phyloP scores from a whole-genome alignment of 2,888 invertebrate species.

The Drosophila hamatofila region DNA sequence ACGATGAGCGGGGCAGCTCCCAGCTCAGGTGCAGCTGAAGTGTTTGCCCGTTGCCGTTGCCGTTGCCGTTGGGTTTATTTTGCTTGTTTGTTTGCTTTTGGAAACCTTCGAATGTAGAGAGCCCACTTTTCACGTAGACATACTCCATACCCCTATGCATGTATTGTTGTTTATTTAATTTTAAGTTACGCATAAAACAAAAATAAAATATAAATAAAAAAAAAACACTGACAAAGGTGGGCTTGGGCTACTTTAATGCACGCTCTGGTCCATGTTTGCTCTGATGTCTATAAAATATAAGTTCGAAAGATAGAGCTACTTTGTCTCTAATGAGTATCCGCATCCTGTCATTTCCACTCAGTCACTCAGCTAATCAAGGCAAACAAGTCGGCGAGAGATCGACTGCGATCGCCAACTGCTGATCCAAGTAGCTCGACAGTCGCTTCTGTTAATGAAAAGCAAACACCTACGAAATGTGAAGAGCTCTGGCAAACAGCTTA shows the following conservation, averaged over 20 bases:
- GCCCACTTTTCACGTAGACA: slow-evolving; percentile 46
- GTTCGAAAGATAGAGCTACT: slow-evolving; percentile 46
- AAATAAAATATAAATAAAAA: slow-evolving; percentile 6
- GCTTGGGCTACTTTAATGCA: slow-evolving; percentile 47
- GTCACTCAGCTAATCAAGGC: slow-evolving; percentile 69
- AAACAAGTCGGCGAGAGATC: slow-evolving; percentile 45
- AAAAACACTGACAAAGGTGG: slow-evolving; percentile 35
- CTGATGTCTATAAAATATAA: slow-evolving; percentile 40
- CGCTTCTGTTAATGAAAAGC: slow-evolving; percentile 77
- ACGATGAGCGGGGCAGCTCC: slow-evolving; percentile 8
- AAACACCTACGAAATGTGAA: slow-evolving; percentile 70
- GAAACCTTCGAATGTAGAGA: slow-evolving; percentile 62
- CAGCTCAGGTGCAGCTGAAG: slow-evolving; percentile 57
- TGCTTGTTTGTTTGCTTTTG: slow-evolving; percentile 66
- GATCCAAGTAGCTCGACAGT: slow-evolving; percentile 30
- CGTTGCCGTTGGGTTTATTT: slow-evolving; percentile 64
- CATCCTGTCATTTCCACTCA: slow-evolving; percentile 60
- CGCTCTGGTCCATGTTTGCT: slow-evolving; percentile 48
- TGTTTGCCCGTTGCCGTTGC: slow-evolving; percentile 51
- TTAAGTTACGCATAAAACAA: slow-evolving; percentile 69
- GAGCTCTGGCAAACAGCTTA: slow-evolving; percentile 74
- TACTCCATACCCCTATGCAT: slow-evolving; percentile 6
- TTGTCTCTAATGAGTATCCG: slow-evolving; percentile 62
- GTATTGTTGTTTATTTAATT: slow-evolving; percentile 70
- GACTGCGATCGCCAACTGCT: slow-evolving; percentile 5